Conservation (phyloP, 2,113 vertebrate species). For the Rhinoderma darwinii region DNA sequence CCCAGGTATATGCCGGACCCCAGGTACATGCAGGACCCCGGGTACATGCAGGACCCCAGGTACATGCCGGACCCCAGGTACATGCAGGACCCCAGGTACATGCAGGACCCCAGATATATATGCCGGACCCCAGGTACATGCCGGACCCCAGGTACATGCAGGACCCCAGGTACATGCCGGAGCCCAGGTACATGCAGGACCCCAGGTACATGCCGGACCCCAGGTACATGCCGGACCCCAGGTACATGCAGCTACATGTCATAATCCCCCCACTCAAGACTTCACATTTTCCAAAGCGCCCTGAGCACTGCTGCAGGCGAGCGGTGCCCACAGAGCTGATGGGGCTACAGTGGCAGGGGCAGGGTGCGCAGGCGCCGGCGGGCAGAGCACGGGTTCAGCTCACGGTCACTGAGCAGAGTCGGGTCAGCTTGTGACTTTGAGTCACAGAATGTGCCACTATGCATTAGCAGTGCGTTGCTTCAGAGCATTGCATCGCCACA, state of each 20-base stretch:
- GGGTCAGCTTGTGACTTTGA: slow-evolving; percentile 71
- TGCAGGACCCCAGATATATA: no score
- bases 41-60: neutral
- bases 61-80: no score
- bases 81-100: neutral
- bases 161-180: no score
- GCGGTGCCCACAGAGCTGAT: neutral
- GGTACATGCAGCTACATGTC: neutral
- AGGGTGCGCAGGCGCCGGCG: slow-evolving; percentile 44
- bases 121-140: no score
- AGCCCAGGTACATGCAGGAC: no score
- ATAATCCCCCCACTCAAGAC: neutral
- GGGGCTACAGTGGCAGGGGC: neutral
- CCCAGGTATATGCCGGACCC: no score
- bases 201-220: no score
- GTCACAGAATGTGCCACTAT: slow-evolving; percentile 76
- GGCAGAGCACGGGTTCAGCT: slow-evolving; percentile 65
- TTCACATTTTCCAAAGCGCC: slow-evolving; percentile 14
- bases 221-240: neutral
- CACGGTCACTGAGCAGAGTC: slow-evolving; percentile 74
- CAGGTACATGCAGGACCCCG: no score
- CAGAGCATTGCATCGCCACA: slow-evolving; percentile 64
- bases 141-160: neutral
- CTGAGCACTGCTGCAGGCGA: slow-evolving; percentile 27
- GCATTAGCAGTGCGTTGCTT: slow-evolving; percentile 74